These are phyloP conservation scores for Gallinago stenura DNA, from an alignment of 2,797 vertebrate genomes.

Conservation along the genomic window DNA sequence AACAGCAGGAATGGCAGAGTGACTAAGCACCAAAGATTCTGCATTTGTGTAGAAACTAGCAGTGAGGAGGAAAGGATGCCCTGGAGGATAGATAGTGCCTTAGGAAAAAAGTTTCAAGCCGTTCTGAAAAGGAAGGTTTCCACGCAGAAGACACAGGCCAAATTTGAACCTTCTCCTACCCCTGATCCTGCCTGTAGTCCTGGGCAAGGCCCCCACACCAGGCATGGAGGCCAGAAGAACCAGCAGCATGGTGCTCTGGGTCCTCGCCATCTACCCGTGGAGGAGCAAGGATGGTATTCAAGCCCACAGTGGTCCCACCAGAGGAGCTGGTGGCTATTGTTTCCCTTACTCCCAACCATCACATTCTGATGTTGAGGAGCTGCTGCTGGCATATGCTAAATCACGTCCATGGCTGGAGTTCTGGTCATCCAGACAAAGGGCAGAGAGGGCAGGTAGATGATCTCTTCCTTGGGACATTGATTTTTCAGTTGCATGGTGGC, in stretches of 20 bases:
- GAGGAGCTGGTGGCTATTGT: neutral
- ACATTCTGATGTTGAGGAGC: neutral
- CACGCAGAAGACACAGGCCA: neutral
- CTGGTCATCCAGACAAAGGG: neutral
- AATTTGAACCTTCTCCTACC: neutral
- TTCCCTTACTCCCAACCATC: neutral
- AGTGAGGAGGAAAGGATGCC: conserved; percentile 42
- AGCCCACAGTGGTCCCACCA: fast-evolving
- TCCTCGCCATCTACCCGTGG: neutral
- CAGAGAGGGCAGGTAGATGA: neutral
- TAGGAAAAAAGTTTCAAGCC: conserved; percentile 20
- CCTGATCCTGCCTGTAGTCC: neutral
- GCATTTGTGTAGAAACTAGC: conserved; percentile 47
- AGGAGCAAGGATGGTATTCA: neutral
- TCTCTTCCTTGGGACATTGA: neutral
- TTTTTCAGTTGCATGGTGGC: neutral
- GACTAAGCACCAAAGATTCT: conserved; percentile 63
- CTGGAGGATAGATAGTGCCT: conserved; percentile 1
- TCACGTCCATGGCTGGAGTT: neutral
- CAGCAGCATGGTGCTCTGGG: neutral
- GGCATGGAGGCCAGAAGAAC: neutral
- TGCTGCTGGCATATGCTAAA: neutral
- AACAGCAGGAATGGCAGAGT: conserved; percentile 41
- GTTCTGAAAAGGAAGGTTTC: conserved; percentile 14
- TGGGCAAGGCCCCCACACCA: neutral